Evolutionary conservation across 2,797 vertebrate species (phyloP), one percentile per base, ranked within the genome.

Genomic region (Trichosurus vulpecula): DNA sequence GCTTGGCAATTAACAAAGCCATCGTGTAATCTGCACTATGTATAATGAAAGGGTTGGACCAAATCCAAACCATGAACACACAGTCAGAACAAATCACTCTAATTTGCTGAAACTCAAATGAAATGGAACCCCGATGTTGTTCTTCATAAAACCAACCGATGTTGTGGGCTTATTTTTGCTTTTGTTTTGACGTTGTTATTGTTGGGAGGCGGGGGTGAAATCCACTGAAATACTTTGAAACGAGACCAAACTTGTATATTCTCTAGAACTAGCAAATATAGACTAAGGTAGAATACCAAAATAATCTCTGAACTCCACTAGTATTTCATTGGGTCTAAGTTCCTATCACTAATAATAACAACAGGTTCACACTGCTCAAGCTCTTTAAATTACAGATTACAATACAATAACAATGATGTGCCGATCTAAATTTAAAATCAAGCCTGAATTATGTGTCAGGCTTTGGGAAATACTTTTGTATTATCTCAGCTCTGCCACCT

Each of bases 31-130:
- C 41, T 87, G 51, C 55, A 47, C 96, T 96, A 53, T 90, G 66
- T 96, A 93, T 91, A 94, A 95, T 56, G 52, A 55, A 90, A 61
- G n/a, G 9, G 93, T 96, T 95, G 55, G 93, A 61, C 92, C 47
- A 94, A 54, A 95, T 93, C 27, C 27, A 91, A 92, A 96, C 14
- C 13, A 2, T 87, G 74, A 87, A 87, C 74, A 25, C 25, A 47
- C 47, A 95, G n/a, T 51, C 94, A 54, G 53, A 87, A 94, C 95
- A 92, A 96, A 55, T 93, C 54, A 95, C 4, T 92, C 4, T 27
- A 92, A 29, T 52, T 58, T 94, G 5, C 13, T 95, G 91, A 97
- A 51, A 55, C 11, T 95, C 74, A 91, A 95, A 27, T 0, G 81
- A 0, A 87, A 30, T 0, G 25, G 90, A 95, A 8, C 54, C n/a